Evolutionary conservation across 2,797 vertebrate species (phyloP).

Genomic region (Galago senegalensis): DNA sequence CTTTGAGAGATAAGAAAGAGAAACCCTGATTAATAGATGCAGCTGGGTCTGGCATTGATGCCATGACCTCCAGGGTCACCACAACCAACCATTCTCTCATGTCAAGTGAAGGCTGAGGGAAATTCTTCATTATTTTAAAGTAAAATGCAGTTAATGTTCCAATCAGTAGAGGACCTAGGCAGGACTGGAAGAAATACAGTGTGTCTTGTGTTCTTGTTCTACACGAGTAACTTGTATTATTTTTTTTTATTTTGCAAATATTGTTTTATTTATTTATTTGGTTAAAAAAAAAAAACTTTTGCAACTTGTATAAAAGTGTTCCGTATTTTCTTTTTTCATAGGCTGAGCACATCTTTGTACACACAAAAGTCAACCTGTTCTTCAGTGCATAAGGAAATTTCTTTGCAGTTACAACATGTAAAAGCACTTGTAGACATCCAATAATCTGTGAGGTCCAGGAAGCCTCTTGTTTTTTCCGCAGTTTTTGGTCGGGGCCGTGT

Average conservation of each 20-base stretch:
- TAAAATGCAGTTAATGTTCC: background rate
- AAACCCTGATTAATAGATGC: background rate
- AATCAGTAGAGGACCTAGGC: background rate
- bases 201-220: background rate
- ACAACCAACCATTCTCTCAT: background rate
- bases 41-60: background rate
- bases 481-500: too few species aligned
- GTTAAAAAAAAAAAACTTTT: background rate
- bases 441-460: background rate
- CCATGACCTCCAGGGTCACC: background rate
- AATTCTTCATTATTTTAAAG: background rate
- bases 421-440: background rate
- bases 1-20: background rate
- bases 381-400: background rate
- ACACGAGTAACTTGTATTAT: background rate
- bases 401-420: background rate
- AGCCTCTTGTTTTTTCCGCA: background rate
- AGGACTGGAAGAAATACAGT: background rate
- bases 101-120: background rate
- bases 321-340: background rate
- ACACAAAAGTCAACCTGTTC: background rate
- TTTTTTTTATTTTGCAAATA: background rate
- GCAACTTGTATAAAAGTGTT: background rate
- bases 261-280: background rate
- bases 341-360: background rate